These are phyloP conservation scores for Bembecia ichneumoniformis DNA, from an alignment of 2,888 invertebrate genomes.

Conservation along the genomic window DNA sequence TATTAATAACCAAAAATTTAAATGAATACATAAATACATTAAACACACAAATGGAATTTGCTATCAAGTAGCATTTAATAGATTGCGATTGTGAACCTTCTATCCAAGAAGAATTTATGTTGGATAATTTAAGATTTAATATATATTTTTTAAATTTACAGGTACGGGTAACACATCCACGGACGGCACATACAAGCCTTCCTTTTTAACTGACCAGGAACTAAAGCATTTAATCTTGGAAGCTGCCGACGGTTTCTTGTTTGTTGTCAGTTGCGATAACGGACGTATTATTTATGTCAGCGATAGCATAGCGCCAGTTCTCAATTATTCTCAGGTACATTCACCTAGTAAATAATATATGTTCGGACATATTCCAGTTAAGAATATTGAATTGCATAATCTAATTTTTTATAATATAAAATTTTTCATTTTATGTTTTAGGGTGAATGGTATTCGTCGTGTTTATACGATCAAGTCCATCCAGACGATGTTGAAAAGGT, in stretches of 20 bases:
- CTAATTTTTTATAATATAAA: not conserved
- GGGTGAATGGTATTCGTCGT: constrained; percentile 98
- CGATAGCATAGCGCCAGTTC: constrained; percentile 97
- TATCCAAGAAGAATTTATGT: not conserved
- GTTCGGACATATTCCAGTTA: not conserved
- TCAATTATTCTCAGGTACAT: constrained; percentile 91
- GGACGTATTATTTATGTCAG: constrained; percentile 98
- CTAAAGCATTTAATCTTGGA: constrained; percentile 98
- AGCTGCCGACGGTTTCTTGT: constrained; percentile 98
- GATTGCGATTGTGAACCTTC: no score
- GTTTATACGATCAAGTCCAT: constrained; percentile 96
- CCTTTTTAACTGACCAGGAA: constrained; percentile 98
- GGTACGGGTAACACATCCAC: constrained; percentile 97
- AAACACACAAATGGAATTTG: no score
- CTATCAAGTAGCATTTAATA: no score
- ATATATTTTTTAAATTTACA: constrained; percentile 34
- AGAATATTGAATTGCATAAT: not conserved
- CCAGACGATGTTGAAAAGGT: constrained; percentile 98
- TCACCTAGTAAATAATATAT: not conserved
- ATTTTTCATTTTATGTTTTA: constrained; percentile 27
- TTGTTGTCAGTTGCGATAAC: constrained; percentile 95
- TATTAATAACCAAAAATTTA: no score
- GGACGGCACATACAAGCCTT: constrained; percentile 98
- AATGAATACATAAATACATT: no score
- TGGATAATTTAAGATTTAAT: not conserved